A percentile compares a stretch with the other conserved stretches of the same genome.
Evolutionary conservation across 1,140 invertebrate species (phyloP).

Genomic region (Contarinia nasturtii): DNA sequence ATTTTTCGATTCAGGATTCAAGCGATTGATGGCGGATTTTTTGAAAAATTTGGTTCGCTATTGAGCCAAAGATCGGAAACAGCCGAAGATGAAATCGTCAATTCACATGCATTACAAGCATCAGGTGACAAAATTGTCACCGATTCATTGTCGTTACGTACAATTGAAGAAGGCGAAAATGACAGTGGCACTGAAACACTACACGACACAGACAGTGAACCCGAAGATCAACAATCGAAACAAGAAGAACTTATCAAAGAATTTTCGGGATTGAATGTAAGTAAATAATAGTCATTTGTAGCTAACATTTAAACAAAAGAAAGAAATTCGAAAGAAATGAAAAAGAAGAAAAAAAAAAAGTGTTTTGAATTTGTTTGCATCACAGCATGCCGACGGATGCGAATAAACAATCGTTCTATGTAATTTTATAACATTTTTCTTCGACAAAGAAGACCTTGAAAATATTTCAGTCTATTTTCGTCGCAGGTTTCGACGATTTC

Average conservation of each 20-base stretch:
- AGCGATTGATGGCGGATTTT: constrained; percentile 58
- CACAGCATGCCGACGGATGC: too few relatives aligned
- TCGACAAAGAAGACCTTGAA: too few relatives aligned
- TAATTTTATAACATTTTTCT: too few relatives aligned
- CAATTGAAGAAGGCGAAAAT: constrained; percentile 25
- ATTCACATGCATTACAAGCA: constrained; percentile 28
- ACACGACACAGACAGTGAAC: constrained; percentile 31
- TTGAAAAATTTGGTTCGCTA: constrained; percentile 56
- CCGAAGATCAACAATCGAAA: constrained; percentile 29
- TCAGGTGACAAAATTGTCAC: constrained; percentile 20
- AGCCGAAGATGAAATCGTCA: constrained; percentile 27
- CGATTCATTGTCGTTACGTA: constrained; percentile 1
- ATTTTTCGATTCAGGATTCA: constrained; percentile 33
- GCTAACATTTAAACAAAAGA: neutral
- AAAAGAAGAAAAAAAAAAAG: neutral
- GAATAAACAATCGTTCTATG: too few relatives aligned
- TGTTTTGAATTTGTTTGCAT: neutral
- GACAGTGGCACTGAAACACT: constrained; percentile 30
- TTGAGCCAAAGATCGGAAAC: constrained; percentile 39
- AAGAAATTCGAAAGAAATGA: neutral
- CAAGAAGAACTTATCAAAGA: constrained; percentile 30
- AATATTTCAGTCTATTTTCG: too few relatives aligned
- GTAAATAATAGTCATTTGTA: constrained; percentile 19
- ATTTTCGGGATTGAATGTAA: constrained; percentile 51
- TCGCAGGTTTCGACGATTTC: too few relatives aligned